Percentiles rank a stretch among this genome's conserved stretches.
phyloP scores from a whole-genome alignment of 2,797 vertebrate genomes.

The Alectoris magna region DNA sequence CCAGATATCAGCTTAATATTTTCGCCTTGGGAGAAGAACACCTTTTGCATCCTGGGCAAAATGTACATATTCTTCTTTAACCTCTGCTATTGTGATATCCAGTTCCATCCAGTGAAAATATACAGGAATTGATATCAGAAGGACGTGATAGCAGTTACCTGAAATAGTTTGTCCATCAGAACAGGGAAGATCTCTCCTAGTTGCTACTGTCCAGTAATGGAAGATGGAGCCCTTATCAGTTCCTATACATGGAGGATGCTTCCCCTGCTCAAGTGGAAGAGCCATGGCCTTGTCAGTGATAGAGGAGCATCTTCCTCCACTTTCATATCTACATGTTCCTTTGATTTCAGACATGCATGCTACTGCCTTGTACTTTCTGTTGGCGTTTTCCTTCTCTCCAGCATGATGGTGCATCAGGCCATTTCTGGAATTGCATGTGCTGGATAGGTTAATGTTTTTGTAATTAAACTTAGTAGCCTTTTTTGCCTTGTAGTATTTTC shows the following conservation, averaged over 20 bases:
- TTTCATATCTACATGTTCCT: background rate
- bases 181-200: background rate
- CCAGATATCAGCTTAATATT: background rate
- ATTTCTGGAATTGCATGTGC: background rate
- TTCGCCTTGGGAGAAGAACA: background rate
- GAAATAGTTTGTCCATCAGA: background rate
- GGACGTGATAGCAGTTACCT: background rate
- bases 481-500: slow-evolving; percentile 13
- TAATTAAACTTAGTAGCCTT: background rate
- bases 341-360: background rate
- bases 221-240: background rate
- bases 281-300: background rate
- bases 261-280: background rate
- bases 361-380: background rate
- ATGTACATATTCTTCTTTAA: background rate
- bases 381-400: background rate
- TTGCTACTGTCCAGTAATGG: background rate
- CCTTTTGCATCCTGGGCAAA: background rate
- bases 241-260: background rate
- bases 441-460: background rate
- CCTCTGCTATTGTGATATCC: background rate
- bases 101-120: background rate
- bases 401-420: background rate
- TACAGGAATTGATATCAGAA: background rate
- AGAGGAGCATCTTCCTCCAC: background rate